Evolutionary conservation across 1,140 invertebrate species (phyloP).

Genomic region (Drosophila bipectinata): DNA sequence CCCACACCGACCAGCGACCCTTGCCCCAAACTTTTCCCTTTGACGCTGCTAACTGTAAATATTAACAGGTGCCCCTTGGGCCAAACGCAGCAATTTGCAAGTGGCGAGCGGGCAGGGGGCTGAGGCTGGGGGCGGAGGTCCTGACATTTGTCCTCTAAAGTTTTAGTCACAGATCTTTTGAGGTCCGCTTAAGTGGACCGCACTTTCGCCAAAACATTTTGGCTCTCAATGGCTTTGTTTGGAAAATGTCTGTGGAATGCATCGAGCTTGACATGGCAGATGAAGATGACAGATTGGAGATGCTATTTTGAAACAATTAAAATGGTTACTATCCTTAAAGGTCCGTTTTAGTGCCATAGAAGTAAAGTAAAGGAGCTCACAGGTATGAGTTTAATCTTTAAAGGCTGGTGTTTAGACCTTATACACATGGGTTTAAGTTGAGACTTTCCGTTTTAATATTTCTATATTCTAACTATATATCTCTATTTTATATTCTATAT

Average conservation of each 20-base stretch:
- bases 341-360: too few species aligned
- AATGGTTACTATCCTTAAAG: too few species aligned
- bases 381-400: too few species aligned
- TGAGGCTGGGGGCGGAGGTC: not conserved
- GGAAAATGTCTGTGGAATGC: conserved; percentile 25
- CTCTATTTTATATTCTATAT: too few species aligned
- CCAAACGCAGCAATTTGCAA: conserved; percentile 10
- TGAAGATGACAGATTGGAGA: not conserved
- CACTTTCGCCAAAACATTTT: conserved; percentile 44
- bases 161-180: conserved; percentile 16
- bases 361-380: too few species aligned
- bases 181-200: conserved; percentile 33
- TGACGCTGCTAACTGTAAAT: conserved; percentile 33
- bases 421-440: too few species aligned
- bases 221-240: conserved; percentile 32
- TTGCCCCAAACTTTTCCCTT: conserved; percentile 9
- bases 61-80: conserved; percentile 43
- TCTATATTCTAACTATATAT: too few species aligned
- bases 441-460: too few species aligned
- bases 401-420: too few species aligned
- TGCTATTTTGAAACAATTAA: too few species aligned
- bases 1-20: not conserved
- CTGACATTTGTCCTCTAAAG: conserved; percentile 26
- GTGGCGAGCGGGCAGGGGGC: not conserved
- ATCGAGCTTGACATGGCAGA: not conserved